A percentile compares a stretch with the other conserved stretches of the same genome.
These are phyloP conservation scores for Ardeotis arabs DNA, from an alignment of 2,113 vertebrate species.

Conservation along the genomic window DNA sequence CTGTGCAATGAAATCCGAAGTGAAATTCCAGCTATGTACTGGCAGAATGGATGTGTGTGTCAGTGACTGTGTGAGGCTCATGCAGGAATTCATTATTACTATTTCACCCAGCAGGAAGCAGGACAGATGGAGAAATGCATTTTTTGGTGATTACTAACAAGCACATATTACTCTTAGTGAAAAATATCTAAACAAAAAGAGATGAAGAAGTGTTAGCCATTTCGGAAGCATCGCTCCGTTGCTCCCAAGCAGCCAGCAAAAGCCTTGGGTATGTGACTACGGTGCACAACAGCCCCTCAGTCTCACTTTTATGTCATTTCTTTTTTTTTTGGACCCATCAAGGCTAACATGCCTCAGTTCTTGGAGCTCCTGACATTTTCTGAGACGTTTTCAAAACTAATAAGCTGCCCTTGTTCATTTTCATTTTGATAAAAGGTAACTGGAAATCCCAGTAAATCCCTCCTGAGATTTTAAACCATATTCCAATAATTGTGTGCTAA, in stretches of 20 bases:
- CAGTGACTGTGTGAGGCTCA: not conserved
- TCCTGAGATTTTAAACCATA: not conserved
- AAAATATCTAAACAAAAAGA: not conserved
- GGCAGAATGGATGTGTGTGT: not conserved
- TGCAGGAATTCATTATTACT: not conserved
- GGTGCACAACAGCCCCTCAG: not conserved
- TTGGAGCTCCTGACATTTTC: not conserved
- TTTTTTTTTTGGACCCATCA: not conserved
- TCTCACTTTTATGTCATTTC: not conserved
- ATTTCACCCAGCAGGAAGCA: not conserved
- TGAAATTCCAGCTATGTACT: not conserved
- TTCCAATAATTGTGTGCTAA: not conserved
- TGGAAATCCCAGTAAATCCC: not conserved
- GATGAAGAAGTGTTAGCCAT: not conserved
- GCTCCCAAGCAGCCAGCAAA: not conserved
- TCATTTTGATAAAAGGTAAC: not conserved
- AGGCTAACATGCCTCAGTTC: not conserved
- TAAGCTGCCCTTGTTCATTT: not conserved
- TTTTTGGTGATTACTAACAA: not conserved
- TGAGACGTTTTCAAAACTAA: not conserved
- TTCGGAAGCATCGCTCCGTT: not conserved
- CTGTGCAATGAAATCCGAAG: not conserved
- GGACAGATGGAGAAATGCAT: not conserved
- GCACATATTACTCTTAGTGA: not conserved
- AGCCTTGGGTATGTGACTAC: not conserved